Evolutionary conservation across 2,797 vertebrate species (phyloP).

Genomic region (Carcharodon carcharias): DNA sequence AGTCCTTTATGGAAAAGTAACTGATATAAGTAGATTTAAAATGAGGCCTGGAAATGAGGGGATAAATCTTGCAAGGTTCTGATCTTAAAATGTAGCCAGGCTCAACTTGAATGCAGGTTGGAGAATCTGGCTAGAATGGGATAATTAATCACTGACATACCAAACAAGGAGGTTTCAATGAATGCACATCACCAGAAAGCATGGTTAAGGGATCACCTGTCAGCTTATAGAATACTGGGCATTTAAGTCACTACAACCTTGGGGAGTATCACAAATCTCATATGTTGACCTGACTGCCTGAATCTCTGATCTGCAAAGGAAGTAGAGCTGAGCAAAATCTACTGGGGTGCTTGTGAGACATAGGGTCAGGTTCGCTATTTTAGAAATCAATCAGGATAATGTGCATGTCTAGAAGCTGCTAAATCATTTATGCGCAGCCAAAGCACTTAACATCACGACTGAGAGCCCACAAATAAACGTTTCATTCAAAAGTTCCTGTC

Average conservation of each 20-base stretch:
- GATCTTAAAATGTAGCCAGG: not conserved
- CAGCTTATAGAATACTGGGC: not conserved
- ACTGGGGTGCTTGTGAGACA: not conserved
- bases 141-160: not conserved
- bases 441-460: not conserved
- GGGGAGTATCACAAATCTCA: not conserved
- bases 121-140: not conserved
- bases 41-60: not conserved
- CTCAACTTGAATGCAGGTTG: not conserved
- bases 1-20: not conserved
- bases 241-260: not conserved
- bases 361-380: not conserved
- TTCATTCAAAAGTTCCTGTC: not conserved
- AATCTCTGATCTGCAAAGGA: not conserved
- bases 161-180: not conserved
- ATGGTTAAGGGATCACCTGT: not conserved
- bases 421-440: not conserved
- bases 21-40: not conserved
- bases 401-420: not conserved
- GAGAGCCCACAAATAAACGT: not conserved
- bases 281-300: not conserved
- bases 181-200: not conserved
- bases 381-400: not conserved
- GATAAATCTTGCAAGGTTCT: not conserved
- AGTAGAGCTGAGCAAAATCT: not conserved